These are phyloP conservation scores for Apodemia duryi DNA, from an alignment of 2,888 invertebrate species.

Conservation along the genomic window DNA sequence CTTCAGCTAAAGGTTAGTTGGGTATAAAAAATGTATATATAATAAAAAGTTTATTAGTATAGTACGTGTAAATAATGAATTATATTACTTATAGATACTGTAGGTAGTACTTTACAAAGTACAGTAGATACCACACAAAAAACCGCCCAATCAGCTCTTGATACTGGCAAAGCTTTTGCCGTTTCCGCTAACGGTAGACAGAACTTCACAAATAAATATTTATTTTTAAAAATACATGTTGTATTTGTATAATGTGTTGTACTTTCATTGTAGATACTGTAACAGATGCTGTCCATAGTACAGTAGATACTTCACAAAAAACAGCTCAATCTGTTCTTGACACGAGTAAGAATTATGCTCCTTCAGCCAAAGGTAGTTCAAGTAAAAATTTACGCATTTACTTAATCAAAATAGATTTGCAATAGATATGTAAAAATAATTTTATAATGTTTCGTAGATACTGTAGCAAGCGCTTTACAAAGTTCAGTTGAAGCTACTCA, in stretches of 20 bases:
- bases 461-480: conserved; percentile 42
- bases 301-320: conserved; percentile 42
- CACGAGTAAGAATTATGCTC: conserved; percentile 44
- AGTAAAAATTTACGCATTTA: too few species aligned
- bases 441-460: conserved; percentile 44
- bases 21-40: too few species aligned
- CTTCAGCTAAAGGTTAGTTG: conserved; percentile 18
- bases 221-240: neutral
- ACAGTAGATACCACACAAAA: conserved; percentile 48
- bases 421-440: conserved; percentile 17
- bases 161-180: conserved; percentile 30
- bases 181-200: neutral
- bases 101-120: conserved; percentile 54
- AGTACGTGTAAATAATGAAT: too few species aligned
- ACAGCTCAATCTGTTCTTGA: conserved; percentile 39
- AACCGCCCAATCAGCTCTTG: conserved; percentile 37
- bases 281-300: conserved; percentile 34
- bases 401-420: too few species aligned
- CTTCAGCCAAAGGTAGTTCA: conserved; percentile 35
- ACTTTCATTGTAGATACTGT: conserved; percentile 26
- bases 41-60: too few species aligned
- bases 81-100: conserved; percentile 37
- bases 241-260: neutral
- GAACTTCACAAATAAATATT: neutral
- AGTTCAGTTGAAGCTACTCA: conserved; percentile 49